These are phyloP conservation scores for Pachyramphus minor DNA, from an alignment of 2,113 vertebrate genomes.

Conservation along the genomic window DNA sequence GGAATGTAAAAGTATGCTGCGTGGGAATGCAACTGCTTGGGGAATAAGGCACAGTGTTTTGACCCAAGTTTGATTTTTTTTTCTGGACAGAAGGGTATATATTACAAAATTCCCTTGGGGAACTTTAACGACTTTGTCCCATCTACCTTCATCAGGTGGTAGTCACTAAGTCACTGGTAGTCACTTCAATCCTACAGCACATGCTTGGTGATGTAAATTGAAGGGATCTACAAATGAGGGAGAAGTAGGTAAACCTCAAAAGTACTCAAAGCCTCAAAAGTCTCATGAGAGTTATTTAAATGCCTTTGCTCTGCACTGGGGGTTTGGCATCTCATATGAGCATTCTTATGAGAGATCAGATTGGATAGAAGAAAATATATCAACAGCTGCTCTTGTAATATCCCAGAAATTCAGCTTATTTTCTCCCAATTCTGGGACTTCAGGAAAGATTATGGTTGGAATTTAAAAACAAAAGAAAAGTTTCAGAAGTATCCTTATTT, in stretches of 20 bases:
- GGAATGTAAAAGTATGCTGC: background rate
- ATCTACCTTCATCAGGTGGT: background rate
- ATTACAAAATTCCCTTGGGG: background rate
- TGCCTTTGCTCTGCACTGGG: background rate
- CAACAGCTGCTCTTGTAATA: background rate
- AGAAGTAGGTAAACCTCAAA: background rate
- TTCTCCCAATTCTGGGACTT: background rate
- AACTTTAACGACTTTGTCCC: background rate
- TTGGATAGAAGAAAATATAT: background rate
- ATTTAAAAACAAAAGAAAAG: background rate
- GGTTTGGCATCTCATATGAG: background rate
- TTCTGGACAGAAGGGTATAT: background rate
- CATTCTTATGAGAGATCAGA: background rate
- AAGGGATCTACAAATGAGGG: background rate
- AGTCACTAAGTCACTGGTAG: background rate
- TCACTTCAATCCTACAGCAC: background rate
- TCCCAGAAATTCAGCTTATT: background rate
- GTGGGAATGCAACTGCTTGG: background rate
- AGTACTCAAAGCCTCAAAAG: background rate
- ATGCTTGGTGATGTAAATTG: background rate
- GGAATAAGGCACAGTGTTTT: background rate
- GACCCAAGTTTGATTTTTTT: background rate
- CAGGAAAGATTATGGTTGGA: background rate
- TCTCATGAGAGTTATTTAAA: background rate
- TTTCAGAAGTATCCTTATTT: background rate